Percentiles rank a stretch among this genome's conserved stretches.
Evolutionary conservation across 1,140 invertebrate genomes (phyloP).

Genomic region (Drosophila ogumai): DNA sequence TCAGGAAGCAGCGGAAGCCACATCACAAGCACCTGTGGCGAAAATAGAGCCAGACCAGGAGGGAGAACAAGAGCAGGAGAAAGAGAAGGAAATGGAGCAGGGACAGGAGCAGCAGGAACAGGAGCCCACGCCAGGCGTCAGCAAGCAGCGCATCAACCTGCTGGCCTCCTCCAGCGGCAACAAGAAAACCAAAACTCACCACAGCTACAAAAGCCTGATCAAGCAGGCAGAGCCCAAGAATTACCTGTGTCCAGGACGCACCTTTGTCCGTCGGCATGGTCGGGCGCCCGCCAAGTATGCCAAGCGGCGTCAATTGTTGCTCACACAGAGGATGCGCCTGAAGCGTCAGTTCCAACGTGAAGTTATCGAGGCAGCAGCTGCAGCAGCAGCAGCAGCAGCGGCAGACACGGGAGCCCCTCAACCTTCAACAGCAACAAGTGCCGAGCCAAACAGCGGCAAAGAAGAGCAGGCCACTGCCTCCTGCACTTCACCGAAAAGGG

Average conservation of each 20-base stretch:
- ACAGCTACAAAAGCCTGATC: slow-evolving; percentile 83
- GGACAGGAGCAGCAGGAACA: neutral
- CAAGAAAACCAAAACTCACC: slow-evolving; percentile 75
- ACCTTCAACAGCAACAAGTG: neutral
- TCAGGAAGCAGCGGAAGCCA: slow-evolving; percentile 10
- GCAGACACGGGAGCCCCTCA: neutral
- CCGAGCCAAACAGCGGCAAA: neutral
- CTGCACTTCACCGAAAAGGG: slow-evolving; percentile 66
- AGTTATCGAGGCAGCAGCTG: neutral
- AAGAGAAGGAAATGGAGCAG: neutral
- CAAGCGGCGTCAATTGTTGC: slow-evolving; percentile 71
- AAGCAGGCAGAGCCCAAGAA: slow-evolving; percentile 82
- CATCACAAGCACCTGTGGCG: neutral
- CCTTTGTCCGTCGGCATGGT: slow-evolving; percentile 73
- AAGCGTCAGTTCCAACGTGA: slow-evolving; percentile 37
- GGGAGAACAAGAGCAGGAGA: neutral
- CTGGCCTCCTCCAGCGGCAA: slow-evolving; percentile 46
- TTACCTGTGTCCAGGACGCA: slow-evolving; percentile 71
- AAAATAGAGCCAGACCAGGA: slow-evolving; percentile 17
- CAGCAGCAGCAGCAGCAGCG: neutral
- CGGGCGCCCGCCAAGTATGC: slow-evolving; percentile 62
- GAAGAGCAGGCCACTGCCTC: slow-evolving; percentile 25
- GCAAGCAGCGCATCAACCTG: slow-evolving; percentile 71
- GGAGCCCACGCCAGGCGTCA: slow-evolving; percentile 6
- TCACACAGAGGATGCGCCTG: slow-evolving; percentile 59